Evolutionary conservation across 2,113 vertebrate genomes (phyloP), one percentile per base, ranked within the genome.

Genomic region (Aspiorhynchus laticeps): DNA sequence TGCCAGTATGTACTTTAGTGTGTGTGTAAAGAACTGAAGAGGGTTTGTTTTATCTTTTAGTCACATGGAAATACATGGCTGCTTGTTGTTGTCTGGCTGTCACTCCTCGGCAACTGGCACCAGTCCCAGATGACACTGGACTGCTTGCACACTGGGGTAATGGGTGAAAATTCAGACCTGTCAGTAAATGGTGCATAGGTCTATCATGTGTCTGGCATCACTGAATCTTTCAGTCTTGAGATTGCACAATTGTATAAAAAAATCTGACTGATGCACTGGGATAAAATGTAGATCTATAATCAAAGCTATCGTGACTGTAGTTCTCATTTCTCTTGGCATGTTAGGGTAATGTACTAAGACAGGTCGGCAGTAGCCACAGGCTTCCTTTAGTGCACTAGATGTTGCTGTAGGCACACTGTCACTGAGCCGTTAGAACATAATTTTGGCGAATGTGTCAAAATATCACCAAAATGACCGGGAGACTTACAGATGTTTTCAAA

Each of bases 321-420:
- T 74, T 26, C 3, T 36, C 9, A 53, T 84, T 46, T 81, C 38
- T 63, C 21, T 65, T 65, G 80, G 41, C 41, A 69, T 67, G 41
- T 80, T 53, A 84, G 43, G 31, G 43, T 56, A 84, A 73, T 73
- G 67, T 84, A n/a, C 17, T 38, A 73, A 73, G 67, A 73, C 67
- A 73, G 46, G 31, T 84, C 24, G 2, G 9, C n/a, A 12, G 59
- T 46, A 53, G 26, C 43, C 81, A 51, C 28, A 0, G 38, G 63
- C 53, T 80, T 8, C 9, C 59, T 48, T 41, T 46, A n/a, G 61
- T 83, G 38, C 26, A 12, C 80, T 69, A 31, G 61, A 83, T 46
- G 63, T 36, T 38, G 53, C 51, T 61, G 48, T 11, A 19, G 78
- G 31, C 83, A 36, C n/a, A 24, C 65, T 73, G 63, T 71, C 78